Conservation (phyloP, 2,113 vertebrate genomes). For the Phalacrocorax aristotelis region DNA sequence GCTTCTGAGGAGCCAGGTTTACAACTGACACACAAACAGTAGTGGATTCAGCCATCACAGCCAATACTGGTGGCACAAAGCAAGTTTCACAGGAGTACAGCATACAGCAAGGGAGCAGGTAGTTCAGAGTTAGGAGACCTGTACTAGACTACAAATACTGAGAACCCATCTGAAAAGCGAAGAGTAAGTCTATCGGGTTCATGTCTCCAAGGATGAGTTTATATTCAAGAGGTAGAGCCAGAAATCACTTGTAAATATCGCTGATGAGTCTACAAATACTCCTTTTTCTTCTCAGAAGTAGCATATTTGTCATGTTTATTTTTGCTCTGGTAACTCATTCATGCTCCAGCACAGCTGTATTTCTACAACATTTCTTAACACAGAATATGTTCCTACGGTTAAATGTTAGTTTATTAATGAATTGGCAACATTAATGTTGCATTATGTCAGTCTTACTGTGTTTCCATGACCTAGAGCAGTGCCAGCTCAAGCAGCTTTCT, state of each 20-base stretch:
- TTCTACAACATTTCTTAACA: neutral
- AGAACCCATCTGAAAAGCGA: neutral
- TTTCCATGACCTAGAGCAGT: neutral
- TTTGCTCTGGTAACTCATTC: neutral
- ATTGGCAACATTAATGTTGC: neutral
- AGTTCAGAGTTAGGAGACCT: neutral
- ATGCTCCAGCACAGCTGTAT: neutral
- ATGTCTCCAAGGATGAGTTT: neutral
- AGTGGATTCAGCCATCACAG: neutral
- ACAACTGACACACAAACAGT: neutral
- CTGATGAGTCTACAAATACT: neutral
- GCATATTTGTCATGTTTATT: neutral
- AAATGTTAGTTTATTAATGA: neutral
- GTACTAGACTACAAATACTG: neutral
- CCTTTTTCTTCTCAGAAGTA: neutral
- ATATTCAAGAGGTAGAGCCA: neutral
- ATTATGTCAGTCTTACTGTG: too few relatives aligned
- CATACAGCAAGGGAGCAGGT: neutral
- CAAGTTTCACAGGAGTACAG: neutral
- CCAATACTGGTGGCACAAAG: neutral
- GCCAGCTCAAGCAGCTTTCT: neutral
- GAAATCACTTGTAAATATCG: neutral
- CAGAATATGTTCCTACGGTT: neutral
- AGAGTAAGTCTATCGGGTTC: neutral
- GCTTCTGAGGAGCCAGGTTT: neutral